These are phyloP conservation scores for Amblyjoppa fuscipennis DNA, from an alignment of 2,888 invertebrate species.

Conservation along the genomic window DNA sequence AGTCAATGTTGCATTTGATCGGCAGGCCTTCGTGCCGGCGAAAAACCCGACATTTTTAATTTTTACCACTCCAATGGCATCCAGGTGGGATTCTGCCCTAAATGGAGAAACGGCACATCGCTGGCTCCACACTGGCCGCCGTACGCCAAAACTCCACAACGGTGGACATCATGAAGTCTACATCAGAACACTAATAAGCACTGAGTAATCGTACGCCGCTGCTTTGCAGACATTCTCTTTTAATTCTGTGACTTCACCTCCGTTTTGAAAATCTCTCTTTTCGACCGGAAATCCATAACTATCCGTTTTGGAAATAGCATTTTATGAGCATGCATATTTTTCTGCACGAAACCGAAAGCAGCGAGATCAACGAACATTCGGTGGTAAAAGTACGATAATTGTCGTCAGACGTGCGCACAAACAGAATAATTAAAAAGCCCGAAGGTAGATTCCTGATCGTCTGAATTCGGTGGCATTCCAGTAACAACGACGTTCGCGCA, in stretches of 20 bases:
- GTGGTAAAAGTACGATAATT: background rate
- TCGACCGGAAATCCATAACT: no score
- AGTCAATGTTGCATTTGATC: conserved; percentile 18
- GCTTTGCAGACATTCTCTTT: background rate
- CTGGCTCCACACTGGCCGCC: no score
- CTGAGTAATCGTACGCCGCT: no score
- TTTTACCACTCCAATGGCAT: no score
- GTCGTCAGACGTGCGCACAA: background rate
- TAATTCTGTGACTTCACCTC: no score
- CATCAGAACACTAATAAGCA: no score
- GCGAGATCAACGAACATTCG: background rate
- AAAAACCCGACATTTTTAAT: no score
- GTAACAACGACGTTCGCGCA: background rate
- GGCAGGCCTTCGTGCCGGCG: background rate
- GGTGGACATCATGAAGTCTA: no score
- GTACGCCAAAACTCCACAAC: no score
- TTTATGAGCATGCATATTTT: background rate
- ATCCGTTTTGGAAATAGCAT: background rate
- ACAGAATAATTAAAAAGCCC: background rate
- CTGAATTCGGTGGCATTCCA: conserved; percentile 80
- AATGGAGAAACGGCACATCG: no score
- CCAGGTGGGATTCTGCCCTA: no score
- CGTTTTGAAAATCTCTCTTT: no score
- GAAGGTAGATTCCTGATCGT: background rate
- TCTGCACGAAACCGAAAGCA: background rate